Evolutionary conservation across 2,113 vertebrate species (phyloP).

Genomic region (Pollimyrus isidori): DNA sequence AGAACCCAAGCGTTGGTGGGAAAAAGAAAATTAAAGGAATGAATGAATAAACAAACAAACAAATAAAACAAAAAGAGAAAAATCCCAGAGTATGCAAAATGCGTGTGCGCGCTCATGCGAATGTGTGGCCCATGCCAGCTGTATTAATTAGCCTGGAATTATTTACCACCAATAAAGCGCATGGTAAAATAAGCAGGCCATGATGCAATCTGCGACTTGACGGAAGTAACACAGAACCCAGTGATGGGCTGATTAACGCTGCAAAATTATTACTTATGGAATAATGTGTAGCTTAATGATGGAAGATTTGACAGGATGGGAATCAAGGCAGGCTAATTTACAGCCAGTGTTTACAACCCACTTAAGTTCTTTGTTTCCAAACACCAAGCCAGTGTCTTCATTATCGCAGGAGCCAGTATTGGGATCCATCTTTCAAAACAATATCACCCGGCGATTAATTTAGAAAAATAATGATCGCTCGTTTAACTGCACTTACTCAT

Average conservation of each 20-base stretch:
- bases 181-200: not conserved
- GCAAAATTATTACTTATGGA: conserved; percentile 15
- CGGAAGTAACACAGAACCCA: not conserved
- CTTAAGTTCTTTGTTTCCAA: conserved; percentile 22
- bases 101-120: not conserved
- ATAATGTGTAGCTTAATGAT: conserved; percentile 11
- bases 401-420: conserved; percentile 11
- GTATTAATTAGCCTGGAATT: conserved; percentile 1
- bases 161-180: conserved; percentile 7
- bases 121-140: not conserved
- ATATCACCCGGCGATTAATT: conserved; percentile 16
- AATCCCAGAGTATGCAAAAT: not conserved
- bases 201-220: not conserved
- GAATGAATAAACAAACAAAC: no score
- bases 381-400: conserved; percentile 18
- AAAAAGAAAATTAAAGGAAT: not conserved
- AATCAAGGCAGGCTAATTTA: conserved; percentile 15
- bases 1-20: not conserved
- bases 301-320: conserved; percentile 16
- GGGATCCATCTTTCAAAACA: conserved; percentile 18
- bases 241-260: conserved; percentile 4
- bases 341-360: conserved; percentile 17
- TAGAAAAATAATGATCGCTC: conserved; percentile 21
- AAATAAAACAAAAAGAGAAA: not conserved
- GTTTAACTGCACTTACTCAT: conserved; percentile 21